Conservation (phyloP, 1,140 invertebrate genomes). For the Spodoptera litura region DNA sequence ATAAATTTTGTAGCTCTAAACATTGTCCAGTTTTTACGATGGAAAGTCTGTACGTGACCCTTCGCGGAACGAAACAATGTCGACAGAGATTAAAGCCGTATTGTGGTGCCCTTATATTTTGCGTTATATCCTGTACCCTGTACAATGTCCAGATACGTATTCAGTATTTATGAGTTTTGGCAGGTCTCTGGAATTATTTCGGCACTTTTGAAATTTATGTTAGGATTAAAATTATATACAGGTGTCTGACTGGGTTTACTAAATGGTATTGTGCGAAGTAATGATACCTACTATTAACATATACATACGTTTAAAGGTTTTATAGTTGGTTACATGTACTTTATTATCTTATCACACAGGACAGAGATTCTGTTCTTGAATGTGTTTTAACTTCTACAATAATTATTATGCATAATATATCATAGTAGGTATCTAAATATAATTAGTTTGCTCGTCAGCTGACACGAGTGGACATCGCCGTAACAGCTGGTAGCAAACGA, state of each 20-base stretch:
- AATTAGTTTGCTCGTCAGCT: too few relatives aligned
- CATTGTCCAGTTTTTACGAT: conserved; percentile 23
- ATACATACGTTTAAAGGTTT: too few relatives aligned
- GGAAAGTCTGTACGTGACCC: conserved; percentile 25
- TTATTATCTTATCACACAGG: too few relatives aligned
- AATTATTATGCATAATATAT: too few relatives aligned
- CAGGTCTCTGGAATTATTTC: conserved; percentile 18
- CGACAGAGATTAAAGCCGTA: conserved; percentile 38
- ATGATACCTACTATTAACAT: too few relatives aligned
- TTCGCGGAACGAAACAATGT: conserved; percentile 31
- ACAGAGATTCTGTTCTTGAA: too few relatives aligned
- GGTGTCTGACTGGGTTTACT: not conserved
- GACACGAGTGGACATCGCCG: not conserved
- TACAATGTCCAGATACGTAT: conserved; percentile 41
- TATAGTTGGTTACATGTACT: too few relatives aligned
- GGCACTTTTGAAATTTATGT: conserved; percentile 10
- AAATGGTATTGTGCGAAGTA: not conserved
- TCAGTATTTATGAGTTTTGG: conserved; percentile 41
- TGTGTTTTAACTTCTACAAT: too few relatives aligned
- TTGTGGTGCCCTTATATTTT: conserved; percentile 29
- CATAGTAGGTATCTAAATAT: too few relatives aligned
- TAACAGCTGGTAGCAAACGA: not conserved
- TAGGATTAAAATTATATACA: conserved; percentile 4
- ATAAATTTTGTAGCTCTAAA: conserved; percentile 18
- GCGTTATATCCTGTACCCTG: conserved; percentile 24